Percentiles rank a stretch among this genome's conserved stretches.
Conservation (phyloP, 1,140 invertebrate genomes). For the Phymorhynchus buccinoides region DNA sequence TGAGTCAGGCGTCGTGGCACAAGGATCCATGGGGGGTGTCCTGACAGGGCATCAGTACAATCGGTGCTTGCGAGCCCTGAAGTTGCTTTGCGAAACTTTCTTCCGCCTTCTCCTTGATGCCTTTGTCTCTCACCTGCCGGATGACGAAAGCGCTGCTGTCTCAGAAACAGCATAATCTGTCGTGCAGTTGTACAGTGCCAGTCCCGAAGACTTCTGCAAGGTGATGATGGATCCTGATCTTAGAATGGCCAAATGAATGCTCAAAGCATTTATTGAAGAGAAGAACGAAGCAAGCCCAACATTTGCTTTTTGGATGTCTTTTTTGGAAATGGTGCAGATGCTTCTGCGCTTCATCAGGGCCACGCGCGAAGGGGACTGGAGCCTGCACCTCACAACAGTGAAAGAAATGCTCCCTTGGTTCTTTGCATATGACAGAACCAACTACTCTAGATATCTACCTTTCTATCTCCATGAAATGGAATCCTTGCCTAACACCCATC, state of each 20-base stretch:
- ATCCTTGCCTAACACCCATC: slow-evolving; percentile 11
- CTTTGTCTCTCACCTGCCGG: slow-evolving; percentile 38
- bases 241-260: too few species aligned
- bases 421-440: slow-evolving; percentile 35
- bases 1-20: slow-evolving; percentile 50
- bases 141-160: not conserved
- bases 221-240: too few species aligned
- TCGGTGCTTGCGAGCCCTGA: slow-evolving; percentile 46
- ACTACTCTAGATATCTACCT: slow-evolving; percentile 38
- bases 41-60: slow-evolving; percentile 52
- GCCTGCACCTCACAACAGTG: slow-evolving; percentile 31
- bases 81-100: slow-evolving; percentile 52
- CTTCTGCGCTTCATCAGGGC: slow-evolving; percentile 40
- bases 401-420: slow-evolving; percentile 40
- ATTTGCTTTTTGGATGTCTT: slow-evolving; percentile 33
- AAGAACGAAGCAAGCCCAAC: too few species aligned
- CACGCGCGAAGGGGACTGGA: slow-evolving; percentile 34
- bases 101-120: slow-evolving; percentile 33
- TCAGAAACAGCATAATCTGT: not conserved
- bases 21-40: slow-evolving; percentile 45
- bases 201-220: not conserved
- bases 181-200: not conserved
- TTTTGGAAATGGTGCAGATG: slow-evolving; percentile 36
- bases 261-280: too few species aligned
- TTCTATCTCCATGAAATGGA: slow-evolving; percentile 42